Conservation (phyloP, 2,797 vertebrate species). For the Crocidura indochinensis region DNA sequence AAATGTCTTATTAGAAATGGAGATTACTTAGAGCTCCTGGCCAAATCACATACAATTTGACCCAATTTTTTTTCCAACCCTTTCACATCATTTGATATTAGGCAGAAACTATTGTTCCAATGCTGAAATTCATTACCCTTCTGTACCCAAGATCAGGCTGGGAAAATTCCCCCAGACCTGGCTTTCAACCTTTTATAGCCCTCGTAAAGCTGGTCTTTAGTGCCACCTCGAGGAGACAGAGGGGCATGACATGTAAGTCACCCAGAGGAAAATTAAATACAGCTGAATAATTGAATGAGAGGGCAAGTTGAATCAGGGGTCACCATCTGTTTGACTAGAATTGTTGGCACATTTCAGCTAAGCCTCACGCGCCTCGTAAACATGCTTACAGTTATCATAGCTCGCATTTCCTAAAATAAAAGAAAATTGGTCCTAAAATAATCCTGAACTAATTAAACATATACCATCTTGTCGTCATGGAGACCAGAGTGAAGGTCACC, state of each 20-base stretch:
- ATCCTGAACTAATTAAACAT: slow-evolving; percentile 89
- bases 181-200: not conserved
- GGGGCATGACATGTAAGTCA: slow-evolving; percentile 71
- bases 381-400: slow-evolving; percentile 91
- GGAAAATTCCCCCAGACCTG: slow-evolving; percentile 47
- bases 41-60: slow-evolving; percentile 69
- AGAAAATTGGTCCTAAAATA: slow-evolving; percentile 89
- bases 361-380: slow-evolving; percentile 92
- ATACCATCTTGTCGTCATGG: slow-evolving; percentile 87
- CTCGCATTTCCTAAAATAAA: slow-evolving; percentile 92
- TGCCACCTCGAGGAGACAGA: slow-evolving; percentile 91
- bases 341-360: slow-evolving; percentile 93
- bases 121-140: slow-evolving; percentile 78
- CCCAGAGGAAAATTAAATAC: slow-evolving; percentile 93
- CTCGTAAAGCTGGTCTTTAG: slow-evolving; percentile 90
- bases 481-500: slow-evolving; percentile 84
- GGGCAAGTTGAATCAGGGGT: slow-evolving; percentile 95
- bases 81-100: slow-evolving; percentile 78
- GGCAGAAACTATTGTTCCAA: slow-evolving; percentile 84
- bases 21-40: slow-evolving; percentile 71
- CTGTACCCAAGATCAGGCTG: slow-evolving; percentile 36
- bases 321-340: slow-evolving; percentile 96
- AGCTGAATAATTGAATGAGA: slow-evolving; percentile 96
- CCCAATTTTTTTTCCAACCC: slow-evolving; percentile 68
- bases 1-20: slow-evolving; percentile 75